Percentiles rank a stretch among this genome's conserved stretches.
Evolutionary conservation across 2,113 vertebrate genomes (phyloP).

Genomic region (Anarrhichthys ocellatus): DNA sequence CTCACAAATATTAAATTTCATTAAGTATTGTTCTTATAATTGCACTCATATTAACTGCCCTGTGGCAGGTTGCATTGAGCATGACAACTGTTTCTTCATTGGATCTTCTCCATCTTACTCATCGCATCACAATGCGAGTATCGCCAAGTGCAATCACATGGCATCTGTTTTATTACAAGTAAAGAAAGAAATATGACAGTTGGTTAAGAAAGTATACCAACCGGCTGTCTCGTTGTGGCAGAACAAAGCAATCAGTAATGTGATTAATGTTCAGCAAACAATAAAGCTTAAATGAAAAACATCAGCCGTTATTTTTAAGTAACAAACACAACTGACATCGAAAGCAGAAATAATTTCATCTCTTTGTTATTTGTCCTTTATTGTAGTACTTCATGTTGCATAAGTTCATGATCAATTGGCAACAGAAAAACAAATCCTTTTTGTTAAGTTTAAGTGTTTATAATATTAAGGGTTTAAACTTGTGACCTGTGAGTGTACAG

Average conservation of each 20-base stretch:
- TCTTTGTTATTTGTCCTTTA: neutral
- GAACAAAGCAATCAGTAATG: slow-evolving; percentile 28
- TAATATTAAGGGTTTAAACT: slow-evolving; percentile 23
- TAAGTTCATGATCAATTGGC: neutral
- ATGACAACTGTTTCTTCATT: slow-evolving; percentile 11
- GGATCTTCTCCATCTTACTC: slow-evolving; percentile 36
- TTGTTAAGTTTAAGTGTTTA: slow-evolving; percentile 7
- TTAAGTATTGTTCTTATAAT: slow-evolving; percentile 25
- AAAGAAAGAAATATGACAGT: slow-evolving; percentile 2
- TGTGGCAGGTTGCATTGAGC: neutral
- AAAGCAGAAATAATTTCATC: neutral
- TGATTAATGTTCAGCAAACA: slow-evolving; percentile 11
- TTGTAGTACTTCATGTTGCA: neutral
- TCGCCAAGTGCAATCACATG: slow-evolving; percentile 48
- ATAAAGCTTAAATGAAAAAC: slow-evolving; percentile 20
- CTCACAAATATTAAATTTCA: slow-evolving; percentile 69
- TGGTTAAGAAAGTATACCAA: slow-evolving; percentile 23
- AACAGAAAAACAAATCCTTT: slow-evolving; percentile 16
- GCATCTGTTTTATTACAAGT: slow-evolving; percentile 8
- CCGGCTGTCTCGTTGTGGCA: slow-evolving; percentile 31
- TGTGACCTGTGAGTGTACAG: slow-evolving; percentile 31
- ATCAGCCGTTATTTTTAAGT: neutral
- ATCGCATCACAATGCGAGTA: slow-evolving; percentile 23
- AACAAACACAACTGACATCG: neutral
- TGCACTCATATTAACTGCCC: slow-evolving; percentile 25